phyloP scores from a whole-genome alignment of 2,113 vertebrate genomes.

The Piprites chloris region DNA sequence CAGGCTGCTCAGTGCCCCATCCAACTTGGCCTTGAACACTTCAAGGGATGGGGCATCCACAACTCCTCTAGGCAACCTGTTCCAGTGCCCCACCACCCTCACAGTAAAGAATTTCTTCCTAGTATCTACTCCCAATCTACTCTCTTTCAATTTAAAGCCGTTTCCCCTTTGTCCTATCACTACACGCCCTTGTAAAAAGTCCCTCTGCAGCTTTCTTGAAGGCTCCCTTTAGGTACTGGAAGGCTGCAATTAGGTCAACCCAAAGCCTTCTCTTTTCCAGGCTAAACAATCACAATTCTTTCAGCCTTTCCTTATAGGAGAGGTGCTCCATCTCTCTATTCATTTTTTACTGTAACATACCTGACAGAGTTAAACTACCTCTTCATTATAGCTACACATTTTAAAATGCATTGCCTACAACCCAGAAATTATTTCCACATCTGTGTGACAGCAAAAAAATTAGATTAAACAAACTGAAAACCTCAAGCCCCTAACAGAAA shows the following conservation, averaged over 20 bases:
- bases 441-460: not conserved
- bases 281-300: not conserved
- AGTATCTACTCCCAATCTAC: not conserved
- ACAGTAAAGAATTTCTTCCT: not conserved
- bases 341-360: not conserved
- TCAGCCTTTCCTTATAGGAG: not conserved
- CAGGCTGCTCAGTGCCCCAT: not conserved
- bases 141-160: not conserved
- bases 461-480: not conserved
- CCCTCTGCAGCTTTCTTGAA: not conserved
- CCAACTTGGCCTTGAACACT: not conserved
- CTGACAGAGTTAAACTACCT: not conserved
- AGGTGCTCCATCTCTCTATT: not conserved
- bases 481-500: not conserved
- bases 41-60: not conserved
- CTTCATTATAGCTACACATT: not conserved
- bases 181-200: not conserved
- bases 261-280: not conserved
- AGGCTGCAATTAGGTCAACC: not conserved
- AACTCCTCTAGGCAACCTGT: not conserved
- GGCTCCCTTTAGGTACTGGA: not conserved
- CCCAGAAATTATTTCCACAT: not conserved
- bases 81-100: not conserved
- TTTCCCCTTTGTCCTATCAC: not conserved
- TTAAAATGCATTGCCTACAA: not conserved